Evolutionary conservation across 2,888 invertebrate genomes (phyloP), one percentile per base, ranked within the genome.

Genomic region (Orchesellides sinensis): DNA sequence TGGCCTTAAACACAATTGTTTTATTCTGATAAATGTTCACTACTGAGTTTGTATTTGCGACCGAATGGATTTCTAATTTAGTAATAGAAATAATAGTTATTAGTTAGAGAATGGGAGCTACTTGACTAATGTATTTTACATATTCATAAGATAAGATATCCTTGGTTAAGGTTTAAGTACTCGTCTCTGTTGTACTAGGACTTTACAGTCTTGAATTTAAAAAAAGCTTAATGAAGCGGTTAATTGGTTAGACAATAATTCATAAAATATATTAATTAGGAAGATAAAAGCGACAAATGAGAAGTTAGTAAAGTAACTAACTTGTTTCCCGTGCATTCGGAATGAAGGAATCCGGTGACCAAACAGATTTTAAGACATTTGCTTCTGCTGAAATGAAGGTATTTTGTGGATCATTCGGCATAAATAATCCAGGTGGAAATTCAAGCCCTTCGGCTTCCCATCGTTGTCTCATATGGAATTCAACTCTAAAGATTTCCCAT

Each of bases 261-360:
- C n/a, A n/a, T n/a, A n/a, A n/a, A n/a, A n/a, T n/a, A n/a, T n/a
- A n/a, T n/a, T n/a, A n/a, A n/a, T n/a, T n/a, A n/a, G n/a, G n/a
- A n/a, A n/a, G n/a, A n/a, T 17, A 47, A 10, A 35, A 1, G 32
- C 4, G 12, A 17, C 23, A 5, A 40, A n/a, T 35, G 1, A 4
- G n/a, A n/a, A n/a, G n/a, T 40, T 17, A 21, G 21, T 27, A 29
- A 59, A 40, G 23, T 32, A 23, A 59, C 89, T 90, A 90, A 95
- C 95, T 95, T 89, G 95, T 94, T 66, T 95, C 94, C 92, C 96
- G 95, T 1, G 96, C 95, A 90, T 95, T 96, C 47, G 95, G 91
- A 90, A 96, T 95, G 90, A 95, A 96, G 27, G 95, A 94, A 90
- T 96, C 96, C 0, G 96, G 96, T 89, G 95, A 95, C 96, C 96